Evolutionary conservation across 2,888 invertebrate species (phyloP).

Genomic region (Lissocephala sabroskyi): DNA sequence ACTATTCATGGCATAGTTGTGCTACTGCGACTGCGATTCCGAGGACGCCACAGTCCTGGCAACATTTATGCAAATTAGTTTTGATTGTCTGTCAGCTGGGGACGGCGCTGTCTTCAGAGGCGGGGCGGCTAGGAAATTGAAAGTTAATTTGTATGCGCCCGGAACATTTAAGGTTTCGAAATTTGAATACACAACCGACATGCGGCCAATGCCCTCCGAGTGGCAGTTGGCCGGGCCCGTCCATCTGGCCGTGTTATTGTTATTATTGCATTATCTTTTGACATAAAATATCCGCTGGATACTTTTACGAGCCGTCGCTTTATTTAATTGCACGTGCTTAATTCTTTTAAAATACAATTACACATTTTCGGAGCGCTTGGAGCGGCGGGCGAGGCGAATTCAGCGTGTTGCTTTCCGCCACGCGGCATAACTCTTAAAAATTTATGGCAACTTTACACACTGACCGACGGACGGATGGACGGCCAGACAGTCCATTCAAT

Average conservation of each 20-base stretch:
- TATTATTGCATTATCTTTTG: conserved; percentile 48
- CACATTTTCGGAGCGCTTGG: too few species aligned
- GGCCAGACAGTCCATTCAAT: background rate
- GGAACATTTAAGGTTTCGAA: conserved; percentile 47
- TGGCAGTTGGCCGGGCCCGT: background rate
- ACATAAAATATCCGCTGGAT: conserved; percentile 31
- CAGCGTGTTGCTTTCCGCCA: too few species aligned
- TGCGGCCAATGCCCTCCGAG: background rate
- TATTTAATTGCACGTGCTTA: conserved; percentile 64
- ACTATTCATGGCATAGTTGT: too few species aligned
- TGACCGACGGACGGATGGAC: background rate
- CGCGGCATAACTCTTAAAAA: background rate
- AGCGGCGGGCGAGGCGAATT: too few species aligned
- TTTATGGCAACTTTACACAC: conserved; percentile 2
- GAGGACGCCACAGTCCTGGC: conserved; percentile 15
- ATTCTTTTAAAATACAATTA: conserved; percentile 62
- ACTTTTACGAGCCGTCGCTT: conserved; percentile 27
- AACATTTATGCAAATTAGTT: conserved; percentile 65
- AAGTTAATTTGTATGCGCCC: conserved; percentile 60
- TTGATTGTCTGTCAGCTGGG: conserved; percentile 51
- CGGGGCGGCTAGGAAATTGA: conserved; percentile 48
- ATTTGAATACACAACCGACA: conserved; percentile 58
- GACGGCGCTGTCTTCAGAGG: too few species aligned
- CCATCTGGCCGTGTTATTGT: too few species aligned
- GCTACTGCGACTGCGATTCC: conserved; percentile 24